Evolutionary conservation across 2,113 vertebrate species (phyloP), one percentile per base, ranked within the genome.

Genomic region (Platycercus adscitus): DNA sequence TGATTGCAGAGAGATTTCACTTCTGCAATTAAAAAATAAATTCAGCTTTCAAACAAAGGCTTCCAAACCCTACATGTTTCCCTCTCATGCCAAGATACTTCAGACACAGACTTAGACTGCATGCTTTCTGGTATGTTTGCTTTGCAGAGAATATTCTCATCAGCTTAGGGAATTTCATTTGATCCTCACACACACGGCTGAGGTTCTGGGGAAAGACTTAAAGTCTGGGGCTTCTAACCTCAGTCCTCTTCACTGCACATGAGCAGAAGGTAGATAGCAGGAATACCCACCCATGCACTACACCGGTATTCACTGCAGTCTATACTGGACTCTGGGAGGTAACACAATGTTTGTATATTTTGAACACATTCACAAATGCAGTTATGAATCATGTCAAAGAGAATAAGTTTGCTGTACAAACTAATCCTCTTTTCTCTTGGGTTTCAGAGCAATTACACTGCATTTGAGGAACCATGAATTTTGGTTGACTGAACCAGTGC

Each of bases 251-350:
- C 35, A 8, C 17, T 58, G n/a, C 41, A 46, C 0, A 0, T 26
- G 29, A 21, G 7, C 3, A 3, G 5, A n/a, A 83, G 28, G 33
- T 9, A 65, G 56, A 3, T 20, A n/a, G 13, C 28, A 70, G 70
- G 44, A 89, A 56, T 25, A 29, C 2, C 3, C 6, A 21, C 3
- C 7, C 0, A 0, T 39, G 47, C 33, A 8, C 11, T 0, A 0
- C 5, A 6, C 25, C 23, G 24, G 39, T 28, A 61, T 24, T 31
- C 4, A 2, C 52, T 49, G 4, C 17, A 29, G 39, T 43, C 43
- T 18, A 4, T 17, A 26, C 6, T 49, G 28, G 31, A 23, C 31
- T 56, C 23, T 8, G 15, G 4, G 20, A 39, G 0, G 1, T 31
- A 71, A 46, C 35, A 3, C 3, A 1, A 7, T 41, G 21, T 29